Percentiles rank a stretch among this genome's conserved stretches.
These are phyloP conservation scores for Pteruthius melanotis DNA, from an alignment of 2,113 vertebrate species.

Conservation along the genomic window DNA sequence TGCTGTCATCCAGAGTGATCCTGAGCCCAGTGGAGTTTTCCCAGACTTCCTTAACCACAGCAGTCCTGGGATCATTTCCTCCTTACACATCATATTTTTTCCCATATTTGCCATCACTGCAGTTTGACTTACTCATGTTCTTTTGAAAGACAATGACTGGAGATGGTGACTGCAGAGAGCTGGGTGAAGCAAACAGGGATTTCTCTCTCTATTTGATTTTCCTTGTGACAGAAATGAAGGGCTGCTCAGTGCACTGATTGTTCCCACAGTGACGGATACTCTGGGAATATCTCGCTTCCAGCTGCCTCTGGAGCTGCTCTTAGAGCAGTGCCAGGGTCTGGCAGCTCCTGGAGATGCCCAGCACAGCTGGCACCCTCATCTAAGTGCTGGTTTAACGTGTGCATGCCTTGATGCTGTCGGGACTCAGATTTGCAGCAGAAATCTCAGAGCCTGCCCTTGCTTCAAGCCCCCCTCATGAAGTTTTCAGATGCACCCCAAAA, in stretches of 20 bases:
- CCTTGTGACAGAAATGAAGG: not conserved
- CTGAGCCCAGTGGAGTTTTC: not conserved
- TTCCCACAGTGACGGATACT: not conserved
- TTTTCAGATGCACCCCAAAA: not conserved
- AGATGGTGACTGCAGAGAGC: not conserved
- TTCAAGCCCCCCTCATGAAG: not conserved
- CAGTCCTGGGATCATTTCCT: not conserved
- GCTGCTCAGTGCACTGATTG: not conserved
- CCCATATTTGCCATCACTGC: not conserved
- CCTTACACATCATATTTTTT: not conserved
- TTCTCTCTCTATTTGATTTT: not conserved
- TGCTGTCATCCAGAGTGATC: not conserved
- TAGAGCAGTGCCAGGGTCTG: not conserved
- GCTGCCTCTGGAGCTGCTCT: not conserved
- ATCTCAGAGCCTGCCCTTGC: not conserved
- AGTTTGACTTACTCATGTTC: not conserved
- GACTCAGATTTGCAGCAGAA: not conserved
- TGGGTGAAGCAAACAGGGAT: not conserved
- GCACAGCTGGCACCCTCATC: not conserved
- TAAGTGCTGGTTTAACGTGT: not conserved
- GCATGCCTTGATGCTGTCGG: not conserved
- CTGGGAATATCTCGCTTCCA: not conserved
- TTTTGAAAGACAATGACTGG: not conserved
- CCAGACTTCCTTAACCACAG: not conserved
- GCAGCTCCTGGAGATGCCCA: not conserved